A percentile compares a stretch with the other conserved stretches of the same genome.
These are phyloP conservation scores for Hirtodrosophila alboralis DNA, from an alignment of 2,888 invertebrate species.

Conservation along the genomic window DNA sequence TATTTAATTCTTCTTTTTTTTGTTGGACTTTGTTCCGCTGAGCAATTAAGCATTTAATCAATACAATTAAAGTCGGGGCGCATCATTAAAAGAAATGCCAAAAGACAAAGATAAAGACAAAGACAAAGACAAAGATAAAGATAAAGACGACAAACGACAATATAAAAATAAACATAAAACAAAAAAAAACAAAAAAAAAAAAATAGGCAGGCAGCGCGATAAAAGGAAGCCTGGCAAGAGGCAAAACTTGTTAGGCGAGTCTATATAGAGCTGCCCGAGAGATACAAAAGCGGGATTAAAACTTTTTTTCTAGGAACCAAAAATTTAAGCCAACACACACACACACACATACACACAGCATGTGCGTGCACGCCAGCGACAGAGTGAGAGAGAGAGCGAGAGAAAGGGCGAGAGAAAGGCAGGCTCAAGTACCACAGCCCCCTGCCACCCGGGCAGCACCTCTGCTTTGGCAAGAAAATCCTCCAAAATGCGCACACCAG, in stretches of 20 bases:
- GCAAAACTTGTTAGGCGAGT: conserved; percentile 45
- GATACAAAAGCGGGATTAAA: conserved; percentile 71
- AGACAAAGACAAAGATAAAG: conserved; percentile 21
- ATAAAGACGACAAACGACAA: conserved; percentile 30
- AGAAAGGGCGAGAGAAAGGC: conserved; percentile 1
- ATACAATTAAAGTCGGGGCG: conserved; percentile 71
- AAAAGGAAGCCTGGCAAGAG: conserved; percentile 40
- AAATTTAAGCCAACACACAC: conserved; percentile 64
- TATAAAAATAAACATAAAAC: conserved; percentile 71
- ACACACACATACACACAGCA: conserved; percentile 6
- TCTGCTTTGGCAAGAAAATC: conserved; percentile 54
- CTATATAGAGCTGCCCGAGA: conserved; percentile 34
- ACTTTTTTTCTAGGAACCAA: conserved; percentile 69
- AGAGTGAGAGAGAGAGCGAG: conserved; percentile 13
- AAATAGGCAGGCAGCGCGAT: conserved; percentile 43
- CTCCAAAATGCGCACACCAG: conserved; percentile 41
- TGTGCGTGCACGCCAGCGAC: not conserved
- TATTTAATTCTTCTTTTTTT: conserved; percentile 1
- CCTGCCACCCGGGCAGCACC: conserved; percentile 12
- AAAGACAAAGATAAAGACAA: conserved; percentile 18
- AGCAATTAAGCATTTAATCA: conserved; percentile 72
- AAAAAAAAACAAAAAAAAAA: no score
- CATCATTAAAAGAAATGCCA: conserved; percentile 63
- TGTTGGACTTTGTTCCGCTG: conserved; percentile 22
- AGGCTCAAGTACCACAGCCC: conserved; percentile 29